Evolutionary conservation across 2,113 vertebrate genomes (phyloP), one percentile per base, ranked within the genome.

Genomic region (Melanerpes formicivorus): DNA sequence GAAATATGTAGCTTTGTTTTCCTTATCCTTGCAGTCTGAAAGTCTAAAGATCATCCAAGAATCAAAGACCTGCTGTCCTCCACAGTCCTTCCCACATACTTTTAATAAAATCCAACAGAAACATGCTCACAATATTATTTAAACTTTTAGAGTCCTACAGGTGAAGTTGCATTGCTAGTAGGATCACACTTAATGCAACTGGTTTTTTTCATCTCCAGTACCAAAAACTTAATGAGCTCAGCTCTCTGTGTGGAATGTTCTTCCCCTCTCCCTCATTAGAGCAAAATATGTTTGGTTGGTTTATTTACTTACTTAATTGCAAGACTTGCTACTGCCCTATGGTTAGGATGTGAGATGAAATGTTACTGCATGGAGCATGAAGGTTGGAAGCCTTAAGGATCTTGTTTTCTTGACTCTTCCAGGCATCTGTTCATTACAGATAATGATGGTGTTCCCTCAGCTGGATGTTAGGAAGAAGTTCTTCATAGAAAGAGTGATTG

Each of bases 181-280:
- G 60, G 70, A 25, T 59, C 25, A 5, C 25, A 34, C 37, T 54
- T 74, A 17, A 21, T 73, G 26, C 17, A n/a, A 29, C 11, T 58
- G 40, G 40, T 16, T 6, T 79, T 80, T 71, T 86, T 77, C 22
- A 60, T 26, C 27, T 34, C 52, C 27, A 62, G 5, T 23, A 46
- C 12, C 56, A 73, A 60, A 19, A 62, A 55, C 6, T 64, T 12
- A 21, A 34, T 34, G n/a, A 76, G 34, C 67, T 83, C 59, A 69
- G 3, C 55, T 64, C 0, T 0, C 22, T 4, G 0, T 4, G 22
- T 1, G 2, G 73, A 22, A 48, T 25, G 14, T 27, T 48, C 30
- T 58, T 48, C 10, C 2, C 5, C 32, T 44, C 5, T 8, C 3
- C 22, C 11, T 44, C 3, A 7, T 70, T 58, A 69, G 23, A 67